Conservation (phyloP, 2,797 vertebrate genomes). For the Cottoperca gobio region DNA sequence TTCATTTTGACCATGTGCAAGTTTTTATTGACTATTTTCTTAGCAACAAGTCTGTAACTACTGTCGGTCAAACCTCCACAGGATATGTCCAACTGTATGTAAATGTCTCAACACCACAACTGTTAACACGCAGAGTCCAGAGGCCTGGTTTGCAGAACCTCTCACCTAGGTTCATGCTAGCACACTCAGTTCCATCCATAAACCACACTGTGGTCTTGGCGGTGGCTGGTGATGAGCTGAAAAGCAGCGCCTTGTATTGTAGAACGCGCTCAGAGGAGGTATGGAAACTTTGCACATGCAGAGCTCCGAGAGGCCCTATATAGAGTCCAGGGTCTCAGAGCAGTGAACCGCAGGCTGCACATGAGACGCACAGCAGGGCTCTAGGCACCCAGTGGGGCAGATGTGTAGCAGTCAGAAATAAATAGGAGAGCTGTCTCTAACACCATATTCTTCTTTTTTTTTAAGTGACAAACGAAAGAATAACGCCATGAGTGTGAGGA, state of each 20-base stretch:
- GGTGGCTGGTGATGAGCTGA: conserved; percentile 65
- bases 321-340: conserved; percentile 74
- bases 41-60: background rate
- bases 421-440: conserved; percentile 30
- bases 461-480: conserved; percentile 5
- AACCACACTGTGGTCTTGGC: conserved; percentile 79
- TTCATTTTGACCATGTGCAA: background rate
- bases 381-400: conserved; percentile 58
- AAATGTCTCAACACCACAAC: conserved; percentile 5
- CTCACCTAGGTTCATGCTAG: conserved; percentile 48
- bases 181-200: conserved; percentile 71
- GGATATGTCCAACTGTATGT: background rate
- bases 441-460: conserved; percentile 21
- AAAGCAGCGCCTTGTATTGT: conserved; percentile 60
- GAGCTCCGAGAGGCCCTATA: conserved; percentile 60
- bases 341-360: conserved; percentile 71
- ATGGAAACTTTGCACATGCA: conserved; percentile 76
- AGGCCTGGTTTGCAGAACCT: conserved; percentile 51
- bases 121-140: conserved; percentile 23
- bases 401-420: conserved; percentile 56
- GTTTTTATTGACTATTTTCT: background rate
- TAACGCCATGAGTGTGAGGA: background rate
- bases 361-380: conserved; percentile 54
- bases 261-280: conserved; percentile 70
- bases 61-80: background rate